Evolutionary conservation across 2,888 invertebrate genomes (phyloP).

Genomic region (Scrobipalpa atriplicella): DNA sequence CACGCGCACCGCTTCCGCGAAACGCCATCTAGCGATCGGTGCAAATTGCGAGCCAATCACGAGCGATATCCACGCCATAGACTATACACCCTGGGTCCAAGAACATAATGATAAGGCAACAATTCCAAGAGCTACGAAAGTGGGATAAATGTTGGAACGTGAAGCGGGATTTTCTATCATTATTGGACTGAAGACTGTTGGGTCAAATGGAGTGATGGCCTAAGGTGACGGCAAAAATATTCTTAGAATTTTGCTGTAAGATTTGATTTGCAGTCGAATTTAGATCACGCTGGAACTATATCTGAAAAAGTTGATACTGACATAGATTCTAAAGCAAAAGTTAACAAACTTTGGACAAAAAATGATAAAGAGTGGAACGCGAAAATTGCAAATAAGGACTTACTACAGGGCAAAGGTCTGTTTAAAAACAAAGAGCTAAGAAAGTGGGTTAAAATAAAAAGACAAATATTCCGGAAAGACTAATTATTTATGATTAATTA

Average conservation of each 20-base stretch:
- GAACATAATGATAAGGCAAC: slow-evolving; percentile 20
- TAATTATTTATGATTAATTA: slow-evolving; percentile 23
- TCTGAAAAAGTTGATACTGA: too few relatives aligned
- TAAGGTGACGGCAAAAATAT: too few relatives aligned
- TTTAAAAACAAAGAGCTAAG: slow-evolving; percentile 9
- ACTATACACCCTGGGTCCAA: slow-evolving; percentile 27
- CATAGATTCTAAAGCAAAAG: too few relatives aligned
- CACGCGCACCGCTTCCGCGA: slow-evolving; percentile 68
- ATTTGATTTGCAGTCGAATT: too few relatives aligned
- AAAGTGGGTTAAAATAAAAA: slow-evolving; percentile 1
- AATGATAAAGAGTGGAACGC: too few relatives aligned
- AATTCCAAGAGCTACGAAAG: slow-evolving; percentile 18
- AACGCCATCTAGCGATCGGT: slow-evolving; percentile 65
- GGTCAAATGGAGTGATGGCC: too few relatives aligned
- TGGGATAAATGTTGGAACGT: slow-evolving; percentile 13
- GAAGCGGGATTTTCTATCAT: neutral
- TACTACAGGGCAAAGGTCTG: slow-evolving; percentile 4
- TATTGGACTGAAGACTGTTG: too few relatives aligned
- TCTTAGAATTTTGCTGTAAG: too few relatives aligned
- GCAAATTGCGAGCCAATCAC: slow-evolving; percentile 72
- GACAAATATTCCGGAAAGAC: neutral
- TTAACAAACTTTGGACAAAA: too few relatives aligned
- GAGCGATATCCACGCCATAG: slow-evolving; percentile 56
- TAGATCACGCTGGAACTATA: too few relatives aligned
- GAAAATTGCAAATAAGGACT: slow-evolving; percentile 7